Evolutionary conservation across 2,797 vertebrate species (phyloP), one percentile per base, ranked within the genome.

Genomic region (Enoplosus armatus): DNA sequence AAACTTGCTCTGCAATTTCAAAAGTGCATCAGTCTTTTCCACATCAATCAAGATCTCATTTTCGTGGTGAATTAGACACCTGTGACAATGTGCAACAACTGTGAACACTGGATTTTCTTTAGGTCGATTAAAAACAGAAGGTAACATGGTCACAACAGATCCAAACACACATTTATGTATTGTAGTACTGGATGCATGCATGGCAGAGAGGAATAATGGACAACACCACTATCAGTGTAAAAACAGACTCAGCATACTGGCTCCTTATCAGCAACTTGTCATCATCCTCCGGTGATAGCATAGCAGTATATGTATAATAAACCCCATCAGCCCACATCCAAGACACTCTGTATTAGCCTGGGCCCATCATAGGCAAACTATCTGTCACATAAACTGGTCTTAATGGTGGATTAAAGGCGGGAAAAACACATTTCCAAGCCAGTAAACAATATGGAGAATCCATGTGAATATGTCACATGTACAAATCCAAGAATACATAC

Each of bases 211-310:
- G 20, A 37, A 47, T 22, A 72, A 61, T 4, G 33, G 58, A 53
- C 27, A 27, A 31, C 6, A 14, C 15, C 35, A 41, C 16, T 83
- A 81, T 87, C 84, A 78, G 78, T 29, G 14, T 29, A 24, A 75
- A 70, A 80, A 85, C 85, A 89, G 72, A 51, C 74, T 64, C 72
- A 53, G 64, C 59, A 50, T 41, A 41, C 20, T 53, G 35, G 31
- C 47, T 62, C 54, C 43, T 85, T 88, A 85, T 90, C 85, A 65
- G 37, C 12, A n/a, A 11, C 62, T 37, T 33, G 77, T 54, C 41
- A n/a, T 22, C 47, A 43, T 59, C 26, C 26, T 37, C 8, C 35
- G 39, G 72, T 18, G 39, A 77, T 41, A 37, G n/a, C 11, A 33
- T 54, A 24, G 47, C 8, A 51, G 47, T 35, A 18, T 6, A 26